Percentiles rank a stretch among this genome's conserved stretches.
Evolutionary conservation across 2,888 invertebrate species (phyloP).

Genomic region (Sthenelais limicola): DNA sequence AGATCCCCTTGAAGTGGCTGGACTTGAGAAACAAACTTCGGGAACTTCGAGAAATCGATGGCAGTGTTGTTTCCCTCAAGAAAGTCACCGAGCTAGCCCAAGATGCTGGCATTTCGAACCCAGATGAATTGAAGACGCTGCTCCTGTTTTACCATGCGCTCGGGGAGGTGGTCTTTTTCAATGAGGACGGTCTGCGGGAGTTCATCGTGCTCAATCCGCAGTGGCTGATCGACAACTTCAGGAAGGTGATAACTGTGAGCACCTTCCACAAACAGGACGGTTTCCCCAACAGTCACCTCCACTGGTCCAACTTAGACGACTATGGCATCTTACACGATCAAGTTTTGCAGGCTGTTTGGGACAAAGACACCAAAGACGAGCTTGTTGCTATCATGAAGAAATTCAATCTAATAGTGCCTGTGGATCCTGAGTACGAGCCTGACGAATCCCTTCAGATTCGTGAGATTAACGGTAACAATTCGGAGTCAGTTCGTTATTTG

Average conservation of each 20-base stretch:
- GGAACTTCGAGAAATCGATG: neutral
- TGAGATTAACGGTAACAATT: neutral
- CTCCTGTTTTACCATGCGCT: conserved; percentile 67
- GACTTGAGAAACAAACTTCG: conserved; percentile 12
- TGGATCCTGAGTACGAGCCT: conserved; percentile 3
- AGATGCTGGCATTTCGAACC: neutral
- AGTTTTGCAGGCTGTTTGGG: conserved; percentile 10
- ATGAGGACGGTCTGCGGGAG: conserved; percentile 64
- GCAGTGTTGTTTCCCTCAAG: neutral
- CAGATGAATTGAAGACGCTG: neutral
- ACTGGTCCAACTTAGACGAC: conserved; percentile 30
- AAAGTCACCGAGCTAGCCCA: neutral
- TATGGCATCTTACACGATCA: conserved; percentile 8
- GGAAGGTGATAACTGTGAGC: conserved; percentile 70
- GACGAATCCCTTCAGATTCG: neutral
- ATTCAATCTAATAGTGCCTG: conserved; percentile 25
- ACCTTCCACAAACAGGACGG: conserved; percentile 56
- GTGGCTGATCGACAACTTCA: conserved; percentile 72
- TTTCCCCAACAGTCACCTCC: neutral
- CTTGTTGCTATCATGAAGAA: conserved; percentile 22
- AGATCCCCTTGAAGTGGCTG: conserved; percentile 25
- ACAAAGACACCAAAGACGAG: neutral
- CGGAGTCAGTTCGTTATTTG: conserved; percentile 1
- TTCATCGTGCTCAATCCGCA: conserved; percentile 70
- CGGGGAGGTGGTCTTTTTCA: conserved; percentile 70